Evolutionary conservation across 2,797 vertebrate species (phyloP), one percentile per base, ranked within the genome.

Genomic region (Chaetodon trifasciatus): DNA sequence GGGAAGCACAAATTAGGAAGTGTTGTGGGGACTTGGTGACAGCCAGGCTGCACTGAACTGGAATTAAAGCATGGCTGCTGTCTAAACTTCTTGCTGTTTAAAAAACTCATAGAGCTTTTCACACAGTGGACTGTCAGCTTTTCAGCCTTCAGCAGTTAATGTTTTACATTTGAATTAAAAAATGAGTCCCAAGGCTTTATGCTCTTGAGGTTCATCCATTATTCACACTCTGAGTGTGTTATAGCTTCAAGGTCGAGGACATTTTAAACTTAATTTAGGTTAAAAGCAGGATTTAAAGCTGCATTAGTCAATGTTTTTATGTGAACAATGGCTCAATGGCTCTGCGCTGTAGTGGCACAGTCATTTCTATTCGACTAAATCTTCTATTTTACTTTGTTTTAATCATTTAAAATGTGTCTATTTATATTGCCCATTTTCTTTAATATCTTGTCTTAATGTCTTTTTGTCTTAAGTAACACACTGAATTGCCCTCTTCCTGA

Each of bases 141-240:
- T 61, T 37, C 6, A 46, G 35, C 3, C 9, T 57, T 17, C 19
- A 39, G 47, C 19, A 40, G 11, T 57, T 44, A 60, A 47, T 57
- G 44, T 58, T 74, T 62, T 47, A 46, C 63, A 67, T 63, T 42
- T 50, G 12, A 73, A 68, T 56, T 35, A 52, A 23, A 66, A 9
- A 28, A 49, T 47, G 23, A 6, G 19, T 56, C 13, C 11, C 15
- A 24, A 24, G 35, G 60, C 66, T 49, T 61, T 37, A 24, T 28
- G 56, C 46, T 42, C 50, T 50, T 13, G 5, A 61, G 24, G 21
- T 13, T 46, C 6, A 64, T 64, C 50, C 24, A 75, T 75, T 74
- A 68, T 50, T 70, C 37, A 70, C 17, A 28, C 37, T 52, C n/a
- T 44, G 17, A 42, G 44, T 37, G n/a, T 28, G n/a, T 55, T 46